Base-by-base conservation (phyloP, 2,888 invertebrate species). In the Cotesia congregata region DNA sequence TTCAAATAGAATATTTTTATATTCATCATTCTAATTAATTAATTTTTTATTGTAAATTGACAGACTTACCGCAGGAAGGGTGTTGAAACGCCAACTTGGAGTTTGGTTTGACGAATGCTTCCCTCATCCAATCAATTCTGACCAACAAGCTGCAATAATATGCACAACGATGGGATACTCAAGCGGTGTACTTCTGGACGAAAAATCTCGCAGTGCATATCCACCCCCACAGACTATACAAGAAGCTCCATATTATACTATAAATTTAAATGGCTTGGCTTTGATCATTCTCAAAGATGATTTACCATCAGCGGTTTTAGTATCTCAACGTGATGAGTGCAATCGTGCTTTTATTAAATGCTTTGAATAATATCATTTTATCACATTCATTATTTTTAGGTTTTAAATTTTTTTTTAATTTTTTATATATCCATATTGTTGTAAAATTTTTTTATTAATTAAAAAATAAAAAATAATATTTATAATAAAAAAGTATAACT, bases 71-170 rank as follows among this genome's bases (percentile, higher is more conserved):
- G 91, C 90, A 12, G 94, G 94, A 0, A 94, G 94, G 90, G 92
- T 95, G 0, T 90, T 94, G 71, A 90, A 92, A 5, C 92, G 92
- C 67, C 91, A 92, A 0, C 93, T 92, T 79, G 95, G 95, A 12
- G 90, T 94, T 6, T 94, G 95, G 94, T 93, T 94, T 81, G 91
- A 94, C 0, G 94, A 94, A 84, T 95, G 95, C 84, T 94, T 93
- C 81, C 87, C 92, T 0, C 73, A 72, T 4, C 82, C 83, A 1
- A 9, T 83, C 0, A 60, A 74, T 5, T 75, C 83, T 6, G 64
- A 80, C 5, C 65, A 80, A 0, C 90, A 92, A 72, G 86, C 93
- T 1, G 92, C 93, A 82, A 89, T 90, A 12, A 92, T 94, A 79
- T 95, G 95, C 86, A 86, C 89, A 41, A 90, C 91, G 77, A 86